Evolutionary conservation across 2,113 vertebrate genomes (phyloP).

Genomic region (Oxygymnocypris stewartii): DNA sequence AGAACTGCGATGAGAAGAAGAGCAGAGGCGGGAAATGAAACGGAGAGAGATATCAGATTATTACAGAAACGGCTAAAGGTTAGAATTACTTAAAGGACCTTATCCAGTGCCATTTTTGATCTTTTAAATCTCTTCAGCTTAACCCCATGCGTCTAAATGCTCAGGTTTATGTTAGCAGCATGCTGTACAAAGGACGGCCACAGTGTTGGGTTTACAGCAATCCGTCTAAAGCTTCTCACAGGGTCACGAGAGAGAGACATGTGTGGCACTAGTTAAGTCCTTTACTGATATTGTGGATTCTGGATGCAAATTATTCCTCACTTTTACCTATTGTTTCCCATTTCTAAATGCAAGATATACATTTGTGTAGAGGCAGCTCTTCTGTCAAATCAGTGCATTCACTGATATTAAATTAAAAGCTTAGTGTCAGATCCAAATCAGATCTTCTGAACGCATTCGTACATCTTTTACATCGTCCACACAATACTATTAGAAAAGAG

Average conservation of each 20-base stretch:
- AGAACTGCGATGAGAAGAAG: slow-evolving; percentile 57
- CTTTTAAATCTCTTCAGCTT: not conserved
- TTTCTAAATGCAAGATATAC: not conserved
- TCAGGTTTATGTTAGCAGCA: slow-evolving; percentile 39
- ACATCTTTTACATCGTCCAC: slow-evolving; percentile 54
- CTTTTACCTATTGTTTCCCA: not conserved
- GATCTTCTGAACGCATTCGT: slow-evolving; percentile 41
- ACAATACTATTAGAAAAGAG: slow-evolving; percentile 49
- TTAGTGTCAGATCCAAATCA: not conserved
- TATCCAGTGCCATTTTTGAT: slow-evolving; percentile 25
- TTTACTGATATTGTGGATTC: slow-evolving; percentile 12
- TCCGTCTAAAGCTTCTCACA: slow-evolving; percentile 1
- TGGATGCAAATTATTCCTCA: not conserved
- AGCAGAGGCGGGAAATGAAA: slow-evolving; percentile 34
- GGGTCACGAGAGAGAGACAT: not conserved
- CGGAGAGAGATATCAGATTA: slow-evolving; percentile 7
- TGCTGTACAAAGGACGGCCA: slow-evolving; percentile 2
- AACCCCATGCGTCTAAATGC: not conserved
- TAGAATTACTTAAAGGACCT: not conserved
- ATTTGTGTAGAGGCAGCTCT: slow-evolving; percentile 7
- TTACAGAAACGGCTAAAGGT: slow-evolving; percentile 16
- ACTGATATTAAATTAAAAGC: slow-evolving; percentile 13
- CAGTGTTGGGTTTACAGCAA: slow-evolving; percentile 11
- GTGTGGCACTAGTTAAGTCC: not conserved
- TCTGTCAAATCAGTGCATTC: not conserved